Base-by-base conservation (phyloP, 2,888 invertebrate genomes). In the Parnassius smintheus region DNA sequence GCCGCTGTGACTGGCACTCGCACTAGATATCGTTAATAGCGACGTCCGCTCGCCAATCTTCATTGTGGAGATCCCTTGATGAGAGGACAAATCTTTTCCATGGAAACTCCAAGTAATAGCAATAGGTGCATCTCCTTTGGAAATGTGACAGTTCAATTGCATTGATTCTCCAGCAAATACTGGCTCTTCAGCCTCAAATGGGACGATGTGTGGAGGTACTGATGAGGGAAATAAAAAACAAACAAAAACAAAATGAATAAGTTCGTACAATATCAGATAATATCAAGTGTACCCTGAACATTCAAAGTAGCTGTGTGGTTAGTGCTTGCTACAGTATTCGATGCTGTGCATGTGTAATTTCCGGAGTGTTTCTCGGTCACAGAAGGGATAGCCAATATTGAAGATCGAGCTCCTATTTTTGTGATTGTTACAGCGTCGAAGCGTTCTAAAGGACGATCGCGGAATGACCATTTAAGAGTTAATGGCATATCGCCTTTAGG, bases 41-140 rank as follows among this genome's bases (percentile, higher is more conserved):
- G 94, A 95, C 66, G 94, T 93, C 82, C 94, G 92, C 75, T 93
- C 93, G 68, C 93, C 93, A 76, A 93, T 93, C 81, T 92, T 93
- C 80, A 91, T 92, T 65, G 94, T 60, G 59, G 91, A 85, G 70
- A 93, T 91, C 79, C 93, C 92, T 81, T 71, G 93, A 93, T 74
- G 93, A 91, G 86, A 94, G 74, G 92, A 89, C 60, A 91, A 82
- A 74, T 91, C 92, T 87, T 89, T 91, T 75, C 92, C 88, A 89
- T 95, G 95, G 85, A 95, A 94, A 72, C 91, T 93, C 96, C 97
- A 97, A 42, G 92, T 93, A 65, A 97, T 94, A 70, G 93, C 93
- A 64, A 97, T 92, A 59, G 96, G 96, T 66, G 92, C 83, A 77
- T 96, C 96, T 62, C 96, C 95, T 82, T 94, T 94, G 58, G 92